Conservation (phyloP, 2,113 vertebrate genomes). For the Alectura lathami region DNA sequence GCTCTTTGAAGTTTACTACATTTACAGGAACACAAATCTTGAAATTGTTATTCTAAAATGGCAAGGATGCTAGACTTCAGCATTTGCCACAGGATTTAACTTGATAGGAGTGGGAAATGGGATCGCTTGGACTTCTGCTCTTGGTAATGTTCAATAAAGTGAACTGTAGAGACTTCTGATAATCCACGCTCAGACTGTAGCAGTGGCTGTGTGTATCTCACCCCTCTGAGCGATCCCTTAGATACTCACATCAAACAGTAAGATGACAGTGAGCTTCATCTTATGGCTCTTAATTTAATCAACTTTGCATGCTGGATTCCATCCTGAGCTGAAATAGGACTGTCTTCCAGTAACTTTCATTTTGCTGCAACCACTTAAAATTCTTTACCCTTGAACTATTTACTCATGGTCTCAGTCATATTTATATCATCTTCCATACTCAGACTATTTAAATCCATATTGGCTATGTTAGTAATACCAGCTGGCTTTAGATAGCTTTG, state of each 20-base stretch:
- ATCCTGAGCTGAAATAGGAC: constrained; percentile 34
- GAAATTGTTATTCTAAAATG: background rate
- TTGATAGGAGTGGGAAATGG: background rate
- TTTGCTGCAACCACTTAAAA: constrained; percentile 55
- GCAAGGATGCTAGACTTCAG: background rate
- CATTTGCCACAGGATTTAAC: background rate
- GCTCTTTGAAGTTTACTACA: background rate
- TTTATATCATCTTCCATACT: constrained; percentile 54
- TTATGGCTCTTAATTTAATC: background rate
- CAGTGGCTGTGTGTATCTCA: background rate
- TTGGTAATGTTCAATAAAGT: background rate
- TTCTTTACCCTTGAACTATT: constrained; percentile 29
- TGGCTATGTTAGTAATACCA: constrained; percentile 59
- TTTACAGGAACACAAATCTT: background rate
- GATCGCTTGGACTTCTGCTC: background rate
- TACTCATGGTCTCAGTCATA: constrained; percentile 54
- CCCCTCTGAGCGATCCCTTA: background rate
- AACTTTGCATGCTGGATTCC: background rate
- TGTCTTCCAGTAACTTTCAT: constrained; percentile 6
- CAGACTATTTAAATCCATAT: constrained; percentile 36
- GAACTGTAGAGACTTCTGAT: background rate
- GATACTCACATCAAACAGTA: background rate
- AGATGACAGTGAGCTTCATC: background rate
- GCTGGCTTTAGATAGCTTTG: constrained; percentile 25
- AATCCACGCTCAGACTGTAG: background rate